Percentiles rank a stretch among this genome's conserved stretches.
Conservation (phyloP, 2,113 vertebrate species). For the Percina caprodes region DNA sequence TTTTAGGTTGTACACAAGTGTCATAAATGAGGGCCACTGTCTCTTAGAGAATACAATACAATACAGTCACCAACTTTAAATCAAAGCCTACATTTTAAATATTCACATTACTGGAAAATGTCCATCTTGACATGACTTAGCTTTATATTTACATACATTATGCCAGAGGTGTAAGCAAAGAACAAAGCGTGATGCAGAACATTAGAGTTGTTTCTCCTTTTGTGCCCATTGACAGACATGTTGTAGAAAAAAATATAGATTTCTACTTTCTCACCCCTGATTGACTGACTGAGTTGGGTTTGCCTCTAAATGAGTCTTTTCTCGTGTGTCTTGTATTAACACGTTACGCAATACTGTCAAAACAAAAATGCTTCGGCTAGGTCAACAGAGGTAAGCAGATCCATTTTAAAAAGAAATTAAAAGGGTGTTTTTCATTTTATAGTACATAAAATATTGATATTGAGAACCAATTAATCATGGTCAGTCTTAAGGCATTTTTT, state of each 20-base stretch:
- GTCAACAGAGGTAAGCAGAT: slow-evolving; percentile 1
- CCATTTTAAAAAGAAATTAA: neutral
- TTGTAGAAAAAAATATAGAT: neutral
- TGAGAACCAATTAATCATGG: slow-evolving; percentile 45
- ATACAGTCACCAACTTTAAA: neutral
- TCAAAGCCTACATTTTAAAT: neutral
- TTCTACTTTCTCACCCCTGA: neutral
- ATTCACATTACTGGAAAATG: neutral
- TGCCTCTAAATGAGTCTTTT: neutral
- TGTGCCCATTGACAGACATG: neutral
- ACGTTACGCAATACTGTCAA: neutral
- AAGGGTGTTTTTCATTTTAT: neutral
- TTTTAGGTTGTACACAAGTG: too few species aligned
- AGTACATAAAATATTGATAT: too few species aligned
- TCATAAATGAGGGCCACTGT: neutral
- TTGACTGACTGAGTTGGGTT: slow-evolving; percentile 15
- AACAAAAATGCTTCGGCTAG: neutral
- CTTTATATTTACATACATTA: neutral
- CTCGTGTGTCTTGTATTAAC: neutral
- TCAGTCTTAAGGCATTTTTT: slow-evolving; percentile 29
- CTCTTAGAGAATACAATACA: neutral
- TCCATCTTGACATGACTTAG: neutral
- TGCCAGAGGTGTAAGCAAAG: neutral
- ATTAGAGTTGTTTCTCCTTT: slow-evolving; percentile 11
- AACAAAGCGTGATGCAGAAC: neutral